phyloP scores from a whole-genome alignment of 1,140 invertebrate genomes.

The Cataglyphis hispanica region DNA sequence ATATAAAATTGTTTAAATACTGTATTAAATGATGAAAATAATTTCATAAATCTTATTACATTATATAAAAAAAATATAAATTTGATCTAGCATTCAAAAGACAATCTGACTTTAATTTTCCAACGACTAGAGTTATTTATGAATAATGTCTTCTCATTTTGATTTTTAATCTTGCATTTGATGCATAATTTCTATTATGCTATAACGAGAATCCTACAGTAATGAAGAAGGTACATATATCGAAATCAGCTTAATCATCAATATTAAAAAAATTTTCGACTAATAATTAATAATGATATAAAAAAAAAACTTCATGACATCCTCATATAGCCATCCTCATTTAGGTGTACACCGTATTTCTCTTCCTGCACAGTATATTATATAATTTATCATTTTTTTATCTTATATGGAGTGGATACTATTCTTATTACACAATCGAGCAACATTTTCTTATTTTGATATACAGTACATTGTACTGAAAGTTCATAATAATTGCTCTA shows the following conservation, averaged over 20 bases:
- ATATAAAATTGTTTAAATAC: not conserved
- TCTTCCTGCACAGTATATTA: conserved; percentile 17
- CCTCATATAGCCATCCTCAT: conserved; percentile 41
- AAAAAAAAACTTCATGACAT: conserved; percentile 42
- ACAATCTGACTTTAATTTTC: conserved; percentile 2
- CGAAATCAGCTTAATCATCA: conserved; percentile 23
- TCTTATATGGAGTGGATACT: conserved; percentile 36
- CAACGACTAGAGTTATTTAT: conserved; percentile 9
- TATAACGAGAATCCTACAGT: not conserved
- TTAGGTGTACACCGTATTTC: conserved; percentile 52
- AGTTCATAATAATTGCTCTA: conserved; percentile 42
- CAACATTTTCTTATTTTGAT: conserved; percentile 29
- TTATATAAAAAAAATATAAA: not conserved
- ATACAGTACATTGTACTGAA: conserved; percentile 28
- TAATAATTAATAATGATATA: conserved; percentile 32
- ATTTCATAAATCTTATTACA: not conserved
- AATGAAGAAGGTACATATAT: conserved; percentile 22
- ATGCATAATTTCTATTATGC: conserved; percentile 8
- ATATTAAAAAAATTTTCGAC: conserved; percentile 34
- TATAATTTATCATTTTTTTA: conserved; percentile 49
- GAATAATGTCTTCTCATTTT: not conserved
- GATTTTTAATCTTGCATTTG: conserved; percentile 48
- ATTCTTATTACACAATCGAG: conserved; percentile 11
- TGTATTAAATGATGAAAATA: not conserved
- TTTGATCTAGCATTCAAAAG: conserved; percentile 9